These are phyloP conservation scores for Nesidiocoris tenuis DNA, from an alignment of 2,888 invertebrate genomes.

Conservation along the genomic window DNA sequence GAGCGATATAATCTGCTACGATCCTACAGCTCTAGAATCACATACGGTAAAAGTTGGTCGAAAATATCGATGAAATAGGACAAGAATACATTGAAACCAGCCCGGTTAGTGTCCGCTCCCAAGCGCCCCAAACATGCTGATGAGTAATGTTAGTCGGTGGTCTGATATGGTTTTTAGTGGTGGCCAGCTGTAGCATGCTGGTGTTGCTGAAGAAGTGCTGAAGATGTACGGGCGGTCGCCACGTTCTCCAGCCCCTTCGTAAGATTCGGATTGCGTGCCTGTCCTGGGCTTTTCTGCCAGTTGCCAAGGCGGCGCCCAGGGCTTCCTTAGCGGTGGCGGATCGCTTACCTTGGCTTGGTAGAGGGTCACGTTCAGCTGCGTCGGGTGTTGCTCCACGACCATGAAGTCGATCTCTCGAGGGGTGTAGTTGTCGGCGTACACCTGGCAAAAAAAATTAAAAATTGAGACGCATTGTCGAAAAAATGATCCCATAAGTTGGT, in stretches of 20 bases:
- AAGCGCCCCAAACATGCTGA: conserved; percentile 1
- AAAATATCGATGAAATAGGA: not conserved
- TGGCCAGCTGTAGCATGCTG: not conserved
- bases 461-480: too few relatives aligned
- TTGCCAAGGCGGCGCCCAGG: conserved; percentile 40
- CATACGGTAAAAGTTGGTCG: not conserved
- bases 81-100: not conserved
- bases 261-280: conserved; percentile 6
- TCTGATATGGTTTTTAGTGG: not conserved
- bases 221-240: conserved; percentile 49
- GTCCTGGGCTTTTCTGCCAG: conserved; percentile 9
- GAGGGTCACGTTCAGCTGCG: conserved; percentile 78
- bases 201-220: not conserved
- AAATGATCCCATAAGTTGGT: too few relatives aligned
- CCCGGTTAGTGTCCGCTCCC: not conserved
- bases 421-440: conserved; percentile 78
- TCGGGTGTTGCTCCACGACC: conserved; percentile 82
- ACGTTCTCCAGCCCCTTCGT: conserved; percentile 50
- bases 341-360: conserved; percentile 72
- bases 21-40: too few relatives aligned
- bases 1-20: too few relatives aligned
- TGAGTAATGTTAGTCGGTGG: conserved; percentile 8
- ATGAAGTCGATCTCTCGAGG: conserved; percentile 83
- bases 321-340: conserved; percentile 16
- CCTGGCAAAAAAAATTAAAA: conserved; percentile 58